These are phyloP conservation scores for Meiosimyza decipiens DNA, from an alignment of 2,888 invertebrate genomes.

Conservation along the genomic window DNA sequence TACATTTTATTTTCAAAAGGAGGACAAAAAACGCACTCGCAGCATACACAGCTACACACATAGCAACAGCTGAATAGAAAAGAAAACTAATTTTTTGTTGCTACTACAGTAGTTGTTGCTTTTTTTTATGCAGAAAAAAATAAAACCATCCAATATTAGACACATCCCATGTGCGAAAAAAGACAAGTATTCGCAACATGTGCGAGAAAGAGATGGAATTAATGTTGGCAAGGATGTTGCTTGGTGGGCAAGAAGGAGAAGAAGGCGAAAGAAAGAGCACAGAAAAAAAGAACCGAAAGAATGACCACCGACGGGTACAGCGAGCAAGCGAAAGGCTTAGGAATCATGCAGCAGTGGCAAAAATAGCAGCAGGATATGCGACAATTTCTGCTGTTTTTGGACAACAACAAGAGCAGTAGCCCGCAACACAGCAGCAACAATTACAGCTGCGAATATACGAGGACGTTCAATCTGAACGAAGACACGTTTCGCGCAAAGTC, in stretches of 20 bases:
- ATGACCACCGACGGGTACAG: not conserved
- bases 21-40: too few relatives aligned
- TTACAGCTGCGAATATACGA: slow-evolving; percentile 1
- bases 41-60: too few relatives aligned
- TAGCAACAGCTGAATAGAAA: too few relatives aligned
- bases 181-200: not conserved
- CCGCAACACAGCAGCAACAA: slow-evolving; percentile 10
- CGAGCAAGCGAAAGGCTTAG: not conserved
- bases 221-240: not conserved
- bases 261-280: slow-evolving; percentile 2
- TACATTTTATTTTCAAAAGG: too few relatives aligned
- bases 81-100: slow-evolving; percentile 4
- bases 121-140: not conserved
- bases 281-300: slow-evolving; percentile 1
- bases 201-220: not conserved
- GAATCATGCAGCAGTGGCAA: slow-evolving; percentile 4
- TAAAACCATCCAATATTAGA: not conserved
- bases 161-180: slow-evolving; percentile 26
- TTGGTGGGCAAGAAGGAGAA: not conserved
- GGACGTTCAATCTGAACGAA: slow-evolving; percentile 36
- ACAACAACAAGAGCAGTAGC: slow-evolving; percentile 26
- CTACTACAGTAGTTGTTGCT: slow-evolving; percentile 3
- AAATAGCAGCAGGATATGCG: not conserved
- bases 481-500: slow-evolving; percentile 41
- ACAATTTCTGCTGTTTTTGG: slow-evolving; percentile 17